Evolutionary conservation across 1,140 invertebrate genomes (phyloP), one percentile per base, ranked within the genome.

Genomic region (Stenopsyche tienmushanensis): DNA sequence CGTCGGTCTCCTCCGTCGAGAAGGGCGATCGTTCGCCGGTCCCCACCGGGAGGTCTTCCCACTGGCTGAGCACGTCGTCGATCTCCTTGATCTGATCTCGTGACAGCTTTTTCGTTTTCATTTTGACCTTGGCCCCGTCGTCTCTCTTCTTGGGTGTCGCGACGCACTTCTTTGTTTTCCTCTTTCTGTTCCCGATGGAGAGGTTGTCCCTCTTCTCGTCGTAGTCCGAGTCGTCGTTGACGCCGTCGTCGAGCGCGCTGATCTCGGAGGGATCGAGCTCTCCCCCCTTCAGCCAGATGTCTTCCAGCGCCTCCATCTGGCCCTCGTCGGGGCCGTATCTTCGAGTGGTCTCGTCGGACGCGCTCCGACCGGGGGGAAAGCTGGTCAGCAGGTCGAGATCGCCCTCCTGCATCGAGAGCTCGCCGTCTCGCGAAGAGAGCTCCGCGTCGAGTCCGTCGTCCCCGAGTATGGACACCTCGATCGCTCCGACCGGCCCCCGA

Each of bases 201-300:
- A 62, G 13, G 17, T 50, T 78, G 10, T 57, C 41, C 15, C 69
- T 76, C 23, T 72, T 73, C 13, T 66, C 72, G 25, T 72, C 78
- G 71, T 81, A 81, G 71, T 81, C 80, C 0, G 77, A 79, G 65
- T 81, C 80, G 49, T 80, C 78, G 3, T 79, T 77, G 53, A 79
- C 77, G 0, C 77, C 78, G 45, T 78, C 76, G 71, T 81, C 80
- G 13, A 75, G 78, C 49, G 74, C 45, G 39, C 73, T 75, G 0
- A 79, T 76, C 66, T 81, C 80, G 1, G 78, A 80, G 3, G 80
- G 78, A n/a, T 80, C 88, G 76, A 90, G 89, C 80, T 91, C 89
- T 60, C 89, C 89, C 64, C 89, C 90, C 80, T 91, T 92, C 21
- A 90, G 66, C 87, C 90, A 92, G 70, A 91, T 90, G 71, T 91